Evolutionary conservation across 2,888 invertebrate genomes (phyloP), one percentile per base, ranked within the genome.

Genomic region (Brachycybe producta): DNA sequence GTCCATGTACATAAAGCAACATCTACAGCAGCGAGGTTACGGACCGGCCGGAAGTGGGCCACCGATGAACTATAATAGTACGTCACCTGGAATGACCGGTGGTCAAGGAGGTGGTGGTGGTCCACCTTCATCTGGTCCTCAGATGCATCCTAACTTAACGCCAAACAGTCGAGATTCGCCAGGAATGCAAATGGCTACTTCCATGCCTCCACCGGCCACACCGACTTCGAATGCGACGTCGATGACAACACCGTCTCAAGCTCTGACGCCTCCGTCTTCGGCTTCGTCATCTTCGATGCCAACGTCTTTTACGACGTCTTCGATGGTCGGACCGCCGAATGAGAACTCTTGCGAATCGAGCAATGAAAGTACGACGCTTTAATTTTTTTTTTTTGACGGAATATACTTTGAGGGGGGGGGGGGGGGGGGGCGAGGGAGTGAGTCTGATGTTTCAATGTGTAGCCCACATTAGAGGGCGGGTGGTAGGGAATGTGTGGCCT

Each of bases 1-100:
- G 42, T 40, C 51, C 36, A 32, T 32, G 47, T 28, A 42, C 51
- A 38, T 79, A 65, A 79, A 79, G 64, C 78, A 79, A 65, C 79
- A 80, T 55, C 59, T 69, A 51, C 68, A 65, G 58, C 62, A 62
- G 50, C 56, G 57, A 47, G 54, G 55, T 36, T 54, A 54, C n/a
- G 54, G 52, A 3, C 45, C 45, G n/a, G 26, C 24, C 40, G 43
- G 43, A 28, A 30, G 43, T 5, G 23, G 23, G 21, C 34, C 45
- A 19, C 48, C 38, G 28, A 52, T 28, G 42, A 52, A 44, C 35
- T 52, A 43, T 44, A 49, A 49, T 30, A 44, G 52, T 19, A 23
- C 32, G 21, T 42, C 48, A 11, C 38, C 41, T 5, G 52, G 52
- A 27, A 38, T 38, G 21, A 28, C 40, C 7, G n/a, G 30, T 19